phyloP scores from a whole-genome alignment of 2,113 vertebrate genomes.

The Scortum barcoo region DNA sequence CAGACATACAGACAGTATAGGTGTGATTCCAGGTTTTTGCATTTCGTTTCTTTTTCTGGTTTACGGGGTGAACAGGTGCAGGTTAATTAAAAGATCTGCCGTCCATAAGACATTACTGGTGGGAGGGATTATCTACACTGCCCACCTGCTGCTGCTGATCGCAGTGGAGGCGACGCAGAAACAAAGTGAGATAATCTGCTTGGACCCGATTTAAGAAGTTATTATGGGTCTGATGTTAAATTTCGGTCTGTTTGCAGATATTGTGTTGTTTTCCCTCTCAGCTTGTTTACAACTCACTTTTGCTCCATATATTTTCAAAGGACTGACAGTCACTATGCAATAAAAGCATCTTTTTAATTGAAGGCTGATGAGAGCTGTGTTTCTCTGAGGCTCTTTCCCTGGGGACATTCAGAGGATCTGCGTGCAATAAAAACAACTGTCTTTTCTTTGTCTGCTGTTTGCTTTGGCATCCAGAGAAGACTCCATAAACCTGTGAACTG shows the following conservation, averaged over 20 bases:
- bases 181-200: conserved; percentile 49
- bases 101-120: conserved; percentile 52
- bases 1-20: too few species aligned
- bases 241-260: neutral
- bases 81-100: conserved; percentile 58
- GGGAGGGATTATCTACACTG: conserved; percentile 63
- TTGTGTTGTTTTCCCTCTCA: neutral
- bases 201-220: neutral
- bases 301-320: conserved; percentile 41
- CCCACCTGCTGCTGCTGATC: conserved; percentile 65
- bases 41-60: neutral
- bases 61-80: conserved; percentile 54
- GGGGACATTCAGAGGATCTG: conserved; percentile 11
- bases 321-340: conserved; percentile 24
- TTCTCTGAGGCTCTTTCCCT: conserved; percentile 25
- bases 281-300: conserved; percentile 23
- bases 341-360: conserved; percentile 40
- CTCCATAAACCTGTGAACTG: conserved; percentile 32
- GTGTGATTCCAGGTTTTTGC: neutral
- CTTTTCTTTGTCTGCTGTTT: conserved; percentile 32
- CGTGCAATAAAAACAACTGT: conserved; percentile 28
- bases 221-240: conserved; percentile 1
- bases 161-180: conserved; percentile 19
- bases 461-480: conserved; percentile 33
- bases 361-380: conserved; percentile 36